A percentile compares a stretch with the other conserved stretches of the same genome.
These are phyloP conservation scores for Drosophila tsacasi DNA, from an alignment of 1,140 invertebrate genomes.

Conservation along the genomic window DNA sequence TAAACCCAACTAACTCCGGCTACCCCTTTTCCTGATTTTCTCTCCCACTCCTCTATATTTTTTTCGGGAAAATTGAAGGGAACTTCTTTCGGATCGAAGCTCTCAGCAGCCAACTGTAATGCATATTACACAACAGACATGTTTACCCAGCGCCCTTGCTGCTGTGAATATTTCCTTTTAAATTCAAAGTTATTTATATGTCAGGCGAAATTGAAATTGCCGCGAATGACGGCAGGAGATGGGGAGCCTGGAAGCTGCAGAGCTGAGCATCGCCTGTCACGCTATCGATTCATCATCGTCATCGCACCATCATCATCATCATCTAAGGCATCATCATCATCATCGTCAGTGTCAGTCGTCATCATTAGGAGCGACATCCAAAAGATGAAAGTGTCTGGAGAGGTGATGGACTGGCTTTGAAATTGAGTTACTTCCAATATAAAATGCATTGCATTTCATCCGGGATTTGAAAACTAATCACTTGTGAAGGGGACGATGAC, in stretches of 20 bases:
- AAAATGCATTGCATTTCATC: conserved; percentile 5
- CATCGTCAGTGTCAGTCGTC: conserved; percentile 28
- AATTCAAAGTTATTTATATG: conserved; percentile 81
- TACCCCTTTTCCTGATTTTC: conserved; percentile 11
- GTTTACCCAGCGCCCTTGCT: conserved; percentile 45
- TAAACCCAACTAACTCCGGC: conserved; percentile 36
- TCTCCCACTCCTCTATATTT: not conserved
- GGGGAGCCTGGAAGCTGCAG: not conserved
- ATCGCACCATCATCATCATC: conserved; percentile 17
- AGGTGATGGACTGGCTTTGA: conserved; percentile 36
- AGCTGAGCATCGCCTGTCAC: conserved; percentile 53
- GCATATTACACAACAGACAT: conserved; percentile 54
- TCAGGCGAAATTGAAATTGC: conserved; percentile 68
- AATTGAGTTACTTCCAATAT: conserved; percentile 27
- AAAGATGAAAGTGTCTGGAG: conserved; percentile 46
- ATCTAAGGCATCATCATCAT: not conserved
- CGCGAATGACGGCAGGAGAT: conserved; percentile 7
- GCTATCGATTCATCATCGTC: conserved; percentile 69
- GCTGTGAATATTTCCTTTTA: conserved; percentile 54
- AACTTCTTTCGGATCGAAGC: conserved; percentile 46
- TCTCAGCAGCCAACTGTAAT: conserved; percentile 56
- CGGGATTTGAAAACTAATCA: conserved; percentile 10
- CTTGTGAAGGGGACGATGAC: not conserved
- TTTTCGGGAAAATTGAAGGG: conserved; percentile 4
- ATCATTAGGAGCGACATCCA: conserved; percentile 49